Conservation (phyloP, 2,888 invertebrate species). For the Neoscelio sp. region DNA sequence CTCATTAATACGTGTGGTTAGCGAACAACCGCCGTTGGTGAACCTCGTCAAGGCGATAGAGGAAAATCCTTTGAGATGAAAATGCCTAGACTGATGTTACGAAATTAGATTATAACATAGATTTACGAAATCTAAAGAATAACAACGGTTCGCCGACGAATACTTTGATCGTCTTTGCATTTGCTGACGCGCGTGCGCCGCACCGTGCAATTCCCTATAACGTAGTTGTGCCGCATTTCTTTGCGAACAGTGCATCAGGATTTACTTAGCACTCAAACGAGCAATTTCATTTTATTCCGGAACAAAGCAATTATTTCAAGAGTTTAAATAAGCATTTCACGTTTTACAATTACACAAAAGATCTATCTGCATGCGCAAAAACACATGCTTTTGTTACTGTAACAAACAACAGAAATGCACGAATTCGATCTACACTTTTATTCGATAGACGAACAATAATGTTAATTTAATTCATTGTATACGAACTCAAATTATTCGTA, state of each 20-base stretch:
- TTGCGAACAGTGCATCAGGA: not conserved
- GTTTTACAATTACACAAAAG: not conserved
- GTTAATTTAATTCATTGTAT: too few species aligned
- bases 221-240: conserved; percentile 5
- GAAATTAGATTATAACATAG: conserved; percentile 34
- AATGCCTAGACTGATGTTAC: conserved; percentile 26
- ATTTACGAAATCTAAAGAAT: conserved; percentile 24
- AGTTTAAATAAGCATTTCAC: conserved; percentile 19
- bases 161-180: conserved; percentile 22
- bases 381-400: too few species aligned
- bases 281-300: conserved; percentile 12
- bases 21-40: conserved; percentile 32
- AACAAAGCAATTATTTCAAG: conserved; percentile 22
- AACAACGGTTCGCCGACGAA: not conserved
- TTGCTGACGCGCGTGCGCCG: not conserved
- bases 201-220: not conserved
- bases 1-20: conserved; percentile 51
- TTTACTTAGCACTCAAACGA: conserved; percentile 29
- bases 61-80: conserved; percentile 44
- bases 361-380: not conserved
- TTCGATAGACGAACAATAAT: too few species aligned
- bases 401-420: too few species aligned
- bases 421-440: too few species aligned
- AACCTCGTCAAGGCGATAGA: conserved; percentile 22
- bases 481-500: too few species aligned